Conservation (phyloP, 2,797 vertebrate species). For the Lithobates pipiens region DNA sequence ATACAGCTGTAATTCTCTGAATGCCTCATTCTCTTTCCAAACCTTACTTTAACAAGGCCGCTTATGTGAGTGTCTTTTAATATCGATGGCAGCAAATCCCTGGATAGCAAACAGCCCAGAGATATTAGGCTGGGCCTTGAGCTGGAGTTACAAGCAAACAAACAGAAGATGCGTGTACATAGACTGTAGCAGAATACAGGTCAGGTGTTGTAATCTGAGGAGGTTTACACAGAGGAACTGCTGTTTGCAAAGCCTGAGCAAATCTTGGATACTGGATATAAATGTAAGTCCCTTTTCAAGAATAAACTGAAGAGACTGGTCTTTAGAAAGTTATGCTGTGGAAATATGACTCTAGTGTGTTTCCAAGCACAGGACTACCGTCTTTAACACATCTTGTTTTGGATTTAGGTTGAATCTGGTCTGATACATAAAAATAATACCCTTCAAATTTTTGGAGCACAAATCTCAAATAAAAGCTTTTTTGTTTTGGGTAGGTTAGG, state of each 20-base stretch:
- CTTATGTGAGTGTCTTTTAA: background rate
- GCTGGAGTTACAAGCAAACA: background rate
- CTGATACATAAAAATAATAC: too few species aligned
- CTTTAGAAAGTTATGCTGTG: too few species aligned
- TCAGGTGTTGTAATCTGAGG: conserved; percentile 9
- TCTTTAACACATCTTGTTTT: too few species aligned
- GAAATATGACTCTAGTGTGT: too few species aligned
- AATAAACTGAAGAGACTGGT: background rate
- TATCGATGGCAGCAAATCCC: background rate
- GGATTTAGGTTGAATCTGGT: too few species aligned
- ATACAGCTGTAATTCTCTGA: background rate
- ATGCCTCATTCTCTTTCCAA: background rate
- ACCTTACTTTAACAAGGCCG: background rate
- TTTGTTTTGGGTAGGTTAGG: too few species aligned
- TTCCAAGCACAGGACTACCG: too few species aligned
- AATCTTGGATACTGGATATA: background rate
- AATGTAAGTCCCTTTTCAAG: background rate
- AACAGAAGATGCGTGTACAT: background rate
- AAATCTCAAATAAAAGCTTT: too few species aligned
- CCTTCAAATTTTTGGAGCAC: too few species aligned
- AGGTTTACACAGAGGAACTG: background rate
- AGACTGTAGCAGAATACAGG: background rate
- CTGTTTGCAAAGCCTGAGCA: conserved; percentile 7
- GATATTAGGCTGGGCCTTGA: background rate
- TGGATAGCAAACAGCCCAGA: conserved; percentile 19